These are phyloP conservation scores for Chalcis sispes DNA, from an alignment of 2,888 invertebrate species.

Conservation along the genomic window DNA sequence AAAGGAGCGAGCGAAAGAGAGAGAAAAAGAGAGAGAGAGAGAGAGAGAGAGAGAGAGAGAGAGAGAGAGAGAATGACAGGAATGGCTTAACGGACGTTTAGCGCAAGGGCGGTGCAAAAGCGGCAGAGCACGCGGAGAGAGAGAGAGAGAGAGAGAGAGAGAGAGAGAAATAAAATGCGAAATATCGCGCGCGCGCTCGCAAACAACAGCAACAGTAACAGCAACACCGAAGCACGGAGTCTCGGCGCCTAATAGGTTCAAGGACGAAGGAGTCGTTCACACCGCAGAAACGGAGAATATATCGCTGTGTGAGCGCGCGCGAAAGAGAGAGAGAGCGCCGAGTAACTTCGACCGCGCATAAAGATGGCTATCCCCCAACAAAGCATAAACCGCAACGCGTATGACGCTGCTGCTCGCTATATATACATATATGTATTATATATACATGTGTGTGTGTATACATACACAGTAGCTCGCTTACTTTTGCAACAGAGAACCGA, in stretches of 20 bases:
- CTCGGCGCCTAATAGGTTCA: conserved; percentile 65
- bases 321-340: not conserved
- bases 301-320: too few relatives aligned
- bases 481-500: not conserved
- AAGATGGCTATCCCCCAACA: conserved; percentile 61
- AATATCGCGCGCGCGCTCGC: conserved; percentile 5
- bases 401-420: conserved; percentile 45
- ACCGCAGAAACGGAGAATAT: conserved; percentile 46
- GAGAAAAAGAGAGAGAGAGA: conserved; percentile 14
- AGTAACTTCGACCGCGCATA: conserved; percentile 56
- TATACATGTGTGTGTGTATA: too few relatives aligned
- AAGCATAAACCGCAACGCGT: conserved; percentile 58
- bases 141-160: conserved; percentile 23
- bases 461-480: not conserved
- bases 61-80: not conserved
- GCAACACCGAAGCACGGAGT: conserved; percentile 50
- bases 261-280: conserved; percentile 65
- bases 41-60: conserved; percentile 4
- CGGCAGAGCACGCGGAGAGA: not conserved
- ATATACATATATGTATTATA: too few relatives aligned
- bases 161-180: conserved; percentile 11
- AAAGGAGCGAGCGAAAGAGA: conserved; percentile 13
- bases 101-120: conserved; percentile 20
- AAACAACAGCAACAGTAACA: conserved; percentile 26
- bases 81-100: conserved; percentile 47